phyloP scores from a whole-genome alignment of 2,888 invertebrate species.

The Melanchra persicariae region DNA sequence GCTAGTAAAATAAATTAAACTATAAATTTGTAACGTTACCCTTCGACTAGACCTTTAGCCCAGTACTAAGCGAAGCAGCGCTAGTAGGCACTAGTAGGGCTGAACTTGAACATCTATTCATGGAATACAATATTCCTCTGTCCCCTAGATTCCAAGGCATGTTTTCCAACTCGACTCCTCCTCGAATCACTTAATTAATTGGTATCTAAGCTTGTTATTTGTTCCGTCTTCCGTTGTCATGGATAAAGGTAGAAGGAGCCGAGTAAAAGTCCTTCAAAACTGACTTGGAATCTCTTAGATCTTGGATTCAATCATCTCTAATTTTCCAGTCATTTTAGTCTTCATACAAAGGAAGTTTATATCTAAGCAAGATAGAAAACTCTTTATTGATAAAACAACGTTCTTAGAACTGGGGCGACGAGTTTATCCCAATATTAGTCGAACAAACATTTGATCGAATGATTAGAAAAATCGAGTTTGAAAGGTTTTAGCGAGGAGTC shows the following conservation, averaged over 20 bases:
- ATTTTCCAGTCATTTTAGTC: not conserved
- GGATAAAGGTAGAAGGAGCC: not conserved
- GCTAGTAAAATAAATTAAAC: no score
- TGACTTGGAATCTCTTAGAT: not conserved
- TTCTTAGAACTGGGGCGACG: slow-evolving; percentile 10
- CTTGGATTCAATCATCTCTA: not conserved
- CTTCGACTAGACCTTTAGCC: no score
- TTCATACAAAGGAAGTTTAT: slow-evolving; percentile 9
- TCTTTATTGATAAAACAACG: slow-evolving; percentile 38
- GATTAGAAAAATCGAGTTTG: slow-evolving; percentile 52
- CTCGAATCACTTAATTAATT: not conserved
- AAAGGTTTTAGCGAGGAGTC: not conserved
- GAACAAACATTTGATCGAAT: slow-evolving; percentile 52
- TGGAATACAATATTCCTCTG: no score
- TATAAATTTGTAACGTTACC: no score
- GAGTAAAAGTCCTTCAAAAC: not conserved
- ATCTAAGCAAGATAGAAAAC: slow-evolving; percentile 17
- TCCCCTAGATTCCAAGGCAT: not conserved
- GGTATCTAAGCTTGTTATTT: no score
- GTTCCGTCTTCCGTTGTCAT: not conserved
- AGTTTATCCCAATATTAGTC: slow-evolving; percentile 43
- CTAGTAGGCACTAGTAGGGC: no score
- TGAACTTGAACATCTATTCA: no score
- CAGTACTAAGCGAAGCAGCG: no score
- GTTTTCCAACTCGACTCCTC: not conserved